Evolutionary conservation across 2,888 invertebrate species (phyloP).

Genomic region (Meiosimyza decipiens): DNA sequence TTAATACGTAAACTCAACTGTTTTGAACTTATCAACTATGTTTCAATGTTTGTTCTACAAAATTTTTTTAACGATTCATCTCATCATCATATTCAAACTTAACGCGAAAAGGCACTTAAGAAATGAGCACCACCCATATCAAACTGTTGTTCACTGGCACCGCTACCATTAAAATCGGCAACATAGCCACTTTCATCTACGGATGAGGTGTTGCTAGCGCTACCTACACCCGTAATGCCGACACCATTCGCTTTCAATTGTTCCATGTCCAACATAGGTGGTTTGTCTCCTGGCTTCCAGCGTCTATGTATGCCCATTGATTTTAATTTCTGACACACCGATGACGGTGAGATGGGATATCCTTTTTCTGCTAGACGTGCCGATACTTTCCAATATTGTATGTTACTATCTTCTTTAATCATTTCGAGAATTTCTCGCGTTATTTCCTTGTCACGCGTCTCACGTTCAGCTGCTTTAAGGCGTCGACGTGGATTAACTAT

Average conservation of each 20-base stretch:
- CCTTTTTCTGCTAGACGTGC: constrained; percentile 65
- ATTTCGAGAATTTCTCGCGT: constrained; percentile 64
- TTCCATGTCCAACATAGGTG: constrained; percentile 60
- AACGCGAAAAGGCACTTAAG: constrained; percentile 65
- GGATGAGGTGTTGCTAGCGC: constrained; percentile 41
- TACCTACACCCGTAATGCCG: constrained; percentile 40
- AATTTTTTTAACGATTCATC: too few species aligned
- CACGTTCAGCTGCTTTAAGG: constrained; percentile 63
- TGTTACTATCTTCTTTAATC: constrained; percentile 64
- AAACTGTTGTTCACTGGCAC: constrained; percentile 57
- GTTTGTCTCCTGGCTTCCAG: constrained; percentile 65
- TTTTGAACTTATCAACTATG: too few species aligned
- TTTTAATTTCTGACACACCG: constrained; percentile 65
- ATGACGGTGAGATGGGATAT: constrained; percentile 64
- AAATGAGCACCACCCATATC: constrained; percentile 65
- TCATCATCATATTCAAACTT: not conserved
- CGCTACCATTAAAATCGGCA: constrained; percentile 46
- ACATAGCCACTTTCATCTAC: constrained; percentile 49
- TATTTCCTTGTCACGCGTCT: constrained; percentile 62
- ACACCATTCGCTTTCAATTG: constrained; percentile 55
- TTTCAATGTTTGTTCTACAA: too few species aligned
- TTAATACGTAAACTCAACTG: too few species aligned
- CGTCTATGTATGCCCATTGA: constrained; percentile 66
- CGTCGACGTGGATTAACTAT: constrained; percentile 57
- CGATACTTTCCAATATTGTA: constrained; percentile 66